These are phyloP conservation scores for Andrena flavipes DNA, from an alignment of 2,888 invertebrate species.

Conservation along the genomic window DNA sequence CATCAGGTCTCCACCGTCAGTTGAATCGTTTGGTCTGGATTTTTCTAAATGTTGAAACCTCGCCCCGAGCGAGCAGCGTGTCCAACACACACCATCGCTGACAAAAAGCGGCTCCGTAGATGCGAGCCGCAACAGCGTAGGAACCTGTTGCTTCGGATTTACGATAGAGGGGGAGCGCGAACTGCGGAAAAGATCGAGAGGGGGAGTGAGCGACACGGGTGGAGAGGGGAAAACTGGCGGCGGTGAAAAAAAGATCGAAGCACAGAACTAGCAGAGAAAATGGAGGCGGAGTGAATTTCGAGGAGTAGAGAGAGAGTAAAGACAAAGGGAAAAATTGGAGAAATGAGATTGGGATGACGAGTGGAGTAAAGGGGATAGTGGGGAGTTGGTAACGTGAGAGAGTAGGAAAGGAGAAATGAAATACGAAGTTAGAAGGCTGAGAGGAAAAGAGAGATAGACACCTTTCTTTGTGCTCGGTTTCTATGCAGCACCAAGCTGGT, in stretches of 20 bases:
- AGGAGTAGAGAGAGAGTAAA: background rate
- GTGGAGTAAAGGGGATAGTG: background rate
- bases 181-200: conserved; percentile 36
- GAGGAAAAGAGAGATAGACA: conserved; percentile 30
- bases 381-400: background rate
- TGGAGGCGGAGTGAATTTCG: conserved; percentile 7
- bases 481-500: conserved; percentile 17
- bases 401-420: conserved; percentile 8
- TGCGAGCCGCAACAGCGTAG: conserved; percentile 68
- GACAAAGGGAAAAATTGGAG: conserved; percentile 18
- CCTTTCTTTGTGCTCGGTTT: conserved; percentile 65
- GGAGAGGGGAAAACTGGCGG: conserved; percentile 18
- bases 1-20: background rate
- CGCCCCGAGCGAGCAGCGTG: conserved; percentile 55
- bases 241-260: background rate
- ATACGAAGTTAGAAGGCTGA: background rate
- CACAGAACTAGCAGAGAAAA: background rate
- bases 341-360: conserved; percentile 10
- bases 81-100: conserved; percentile 34
- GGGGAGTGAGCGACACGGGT: conserved; percentile 3
- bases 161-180: conserved; percentile 55
- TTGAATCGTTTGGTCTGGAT: conserved; percentile 55
- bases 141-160: conserved; percentile 81
- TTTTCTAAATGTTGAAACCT: conserved; percentile 73
- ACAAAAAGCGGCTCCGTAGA: conserved; percentile 68